Percentiles rank a stretch among this genome's conserved stretches.
Evolutionary conservation across 2,113 vertebrate species (phyloP).

Genomic region (Semicossyphus pulcher): DNA sequence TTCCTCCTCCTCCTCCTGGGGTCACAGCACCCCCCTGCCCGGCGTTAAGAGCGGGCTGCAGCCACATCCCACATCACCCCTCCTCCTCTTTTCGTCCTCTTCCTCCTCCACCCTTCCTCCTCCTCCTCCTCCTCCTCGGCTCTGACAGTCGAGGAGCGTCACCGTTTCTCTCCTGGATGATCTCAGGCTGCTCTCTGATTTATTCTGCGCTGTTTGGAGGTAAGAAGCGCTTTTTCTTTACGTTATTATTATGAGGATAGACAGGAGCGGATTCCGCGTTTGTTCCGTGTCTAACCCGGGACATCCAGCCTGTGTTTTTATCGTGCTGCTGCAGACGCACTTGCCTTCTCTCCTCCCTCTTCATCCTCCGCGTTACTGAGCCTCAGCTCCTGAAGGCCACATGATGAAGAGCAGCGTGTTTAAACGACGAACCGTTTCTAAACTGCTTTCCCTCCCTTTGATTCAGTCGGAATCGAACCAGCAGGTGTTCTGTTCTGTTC

Average conservation of each 20-base stretch:
- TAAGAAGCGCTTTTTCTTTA: slow-evolving; percentile 32
- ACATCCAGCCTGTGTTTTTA: not conserved
- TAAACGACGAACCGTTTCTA: not conserved
- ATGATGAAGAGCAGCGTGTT: not conserved
- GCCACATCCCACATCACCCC: slow-evolving; percentile 14
- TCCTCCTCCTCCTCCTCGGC: slow-evolving; percentile 10
- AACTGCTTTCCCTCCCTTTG: too few species aligned
- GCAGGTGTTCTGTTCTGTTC: too few species aligned
- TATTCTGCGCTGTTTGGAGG: slow-evolving; percentile 46
- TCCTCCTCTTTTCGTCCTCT: slow-evolving; percentile 20
- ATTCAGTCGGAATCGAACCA: too few species aligned
- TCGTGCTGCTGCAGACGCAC: slow-evolving; percentile 49
- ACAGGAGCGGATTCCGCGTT: rapidly evolving
- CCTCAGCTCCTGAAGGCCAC: slow-evolving; percentile 41
- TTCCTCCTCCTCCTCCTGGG: slow-evolving; percentile 15
- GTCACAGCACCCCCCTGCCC: slow-evolving; percentile 18
- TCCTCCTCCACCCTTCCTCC: slow-evolving; percentile 2
- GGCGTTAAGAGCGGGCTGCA: slow-evolving; percentile 3
- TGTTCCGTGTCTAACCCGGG: not conserved
- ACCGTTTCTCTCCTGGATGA: slow-evolving; percentile 30
- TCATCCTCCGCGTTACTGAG: slow-evolving; percentile 3
- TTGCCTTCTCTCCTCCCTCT: slow-evolving; percentile 23
- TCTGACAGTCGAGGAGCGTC: slow-evolving; percentile 1
- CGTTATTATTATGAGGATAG: rapidly evolving
- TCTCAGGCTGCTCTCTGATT: not conserved